Percentiles rank a stretch among this genome's conserved stretches.
phyloP scores from a whole-genome alignment of 2,113 vertebrate species.

The Cyprinodon tularosa region DNA sequence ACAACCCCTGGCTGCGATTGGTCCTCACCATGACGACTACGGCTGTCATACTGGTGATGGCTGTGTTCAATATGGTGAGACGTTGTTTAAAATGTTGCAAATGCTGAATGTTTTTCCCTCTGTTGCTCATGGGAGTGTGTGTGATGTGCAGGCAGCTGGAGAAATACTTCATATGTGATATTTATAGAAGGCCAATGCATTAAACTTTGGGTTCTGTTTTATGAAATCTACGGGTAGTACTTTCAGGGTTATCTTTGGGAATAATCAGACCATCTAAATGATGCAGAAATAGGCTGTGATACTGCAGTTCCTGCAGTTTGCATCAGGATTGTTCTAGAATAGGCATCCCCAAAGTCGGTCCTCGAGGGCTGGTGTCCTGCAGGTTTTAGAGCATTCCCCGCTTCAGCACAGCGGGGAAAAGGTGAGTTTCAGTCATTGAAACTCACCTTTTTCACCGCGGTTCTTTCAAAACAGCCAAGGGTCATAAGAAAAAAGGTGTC shows the following conservation, averaged over 20 bases:
- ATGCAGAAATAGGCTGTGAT: not conserved
- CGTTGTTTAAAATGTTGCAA: not conserved
- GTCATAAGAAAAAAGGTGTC: too few relatives aligned
- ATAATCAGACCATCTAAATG: not conserved
- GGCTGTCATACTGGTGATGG: constrained; percentile 91
- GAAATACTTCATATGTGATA: not conserved
- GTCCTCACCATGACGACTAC: constrained; percentile 92
- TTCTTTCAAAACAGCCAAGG: too few relatives aligned
- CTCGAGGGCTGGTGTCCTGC: too few relatives aligned
- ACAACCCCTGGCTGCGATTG: constrained; percentile 92
- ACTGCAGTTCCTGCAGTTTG: too few relatives aligned
- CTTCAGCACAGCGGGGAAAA: too few relatives aligned
- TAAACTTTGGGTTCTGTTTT: not conserved
- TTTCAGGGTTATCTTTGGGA: not conserved
- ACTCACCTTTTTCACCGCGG: too few relatives aligned
- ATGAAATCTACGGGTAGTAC: not conserved
- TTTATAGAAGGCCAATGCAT: not conserved
- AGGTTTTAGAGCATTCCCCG: too few relatives aligned
- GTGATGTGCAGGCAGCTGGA: constrained; percentile 1
- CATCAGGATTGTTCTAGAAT: too few relatives aligned
- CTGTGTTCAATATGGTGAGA: constrained; percentile 97
- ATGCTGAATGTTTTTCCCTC: not conserved
- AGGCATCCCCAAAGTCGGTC: too few relatives aligned
- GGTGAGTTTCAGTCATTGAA: too few relatives aligned
- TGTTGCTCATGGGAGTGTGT: not conserved